Conservation (phyloP, 2,888 invertebrate genomes). For the Noctua janthe region DNA sequence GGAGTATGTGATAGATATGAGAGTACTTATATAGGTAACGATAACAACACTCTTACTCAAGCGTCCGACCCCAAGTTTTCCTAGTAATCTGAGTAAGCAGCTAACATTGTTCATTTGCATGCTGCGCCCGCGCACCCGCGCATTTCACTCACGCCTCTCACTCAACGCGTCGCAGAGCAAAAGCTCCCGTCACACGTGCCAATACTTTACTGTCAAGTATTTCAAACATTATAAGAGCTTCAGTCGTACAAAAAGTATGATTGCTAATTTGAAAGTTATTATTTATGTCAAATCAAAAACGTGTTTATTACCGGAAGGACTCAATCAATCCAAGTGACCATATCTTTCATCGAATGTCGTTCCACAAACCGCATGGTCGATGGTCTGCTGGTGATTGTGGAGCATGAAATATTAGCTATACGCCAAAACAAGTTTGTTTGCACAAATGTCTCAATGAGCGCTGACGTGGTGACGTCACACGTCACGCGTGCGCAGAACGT, state of each 20-base stretch:
- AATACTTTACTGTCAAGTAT: constrained; percentile 43
- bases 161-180: constrained; percentile 54
- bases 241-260: constrained; percentile 10
- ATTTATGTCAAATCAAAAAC: constrained; percentile 66
- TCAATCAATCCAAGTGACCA: constrained; percentile 68
- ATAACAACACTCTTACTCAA: constrained; percentile 42
- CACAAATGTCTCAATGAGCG: constrained; percentile 74
- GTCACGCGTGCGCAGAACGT: constrained; percentile 65
- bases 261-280: constrained; percentile 29
- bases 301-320: constrained; percentile 64
- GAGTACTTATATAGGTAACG: constrained; percentile 28
- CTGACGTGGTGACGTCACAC: constrained; percentile 76
- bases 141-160: constrained; percentile 71
- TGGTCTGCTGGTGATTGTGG: constrained; percentile 66
- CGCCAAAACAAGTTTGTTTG: constrained; percentile 73
- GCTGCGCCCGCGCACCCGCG: constrained; percentile 66
- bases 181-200: constrained; percentile 58
- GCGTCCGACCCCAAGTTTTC: constrained; percentile 49
- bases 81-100: constrained; percentile 62
- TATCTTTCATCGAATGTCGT: constrained; percentile 67
- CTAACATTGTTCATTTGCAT: constrained; percentile 72
- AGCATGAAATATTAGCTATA: constrained; percentile 71
- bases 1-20: neutral
- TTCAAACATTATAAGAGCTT: neutral
- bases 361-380: constrained; percentile 62